A percentile compares a stretch with the other conserved stretches of the same genome.
Conservation (phyloP, 2,888 invertebrate genomes). For the Artemia sinica region DNA sequence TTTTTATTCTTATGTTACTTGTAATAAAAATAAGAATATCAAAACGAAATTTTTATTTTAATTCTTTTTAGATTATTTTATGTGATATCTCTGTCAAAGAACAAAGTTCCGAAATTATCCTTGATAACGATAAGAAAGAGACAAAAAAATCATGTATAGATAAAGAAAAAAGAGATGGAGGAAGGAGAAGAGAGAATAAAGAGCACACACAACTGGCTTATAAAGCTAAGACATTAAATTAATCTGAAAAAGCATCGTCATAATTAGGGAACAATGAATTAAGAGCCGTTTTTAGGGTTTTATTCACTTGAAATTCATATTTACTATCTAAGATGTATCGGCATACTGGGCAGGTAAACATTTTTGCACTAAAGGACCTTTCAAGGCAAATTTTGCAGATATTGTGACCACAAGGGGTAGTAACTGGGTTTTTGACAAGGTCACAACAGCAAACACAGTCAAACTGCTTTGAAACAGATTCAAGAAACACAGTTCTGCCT, state of each 20-base stretch:
- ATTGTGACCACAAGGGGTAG: constrained; percentile 54
- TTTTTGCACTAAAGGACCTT: constrained; percentile 45
- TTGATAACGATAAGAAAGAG: no score
- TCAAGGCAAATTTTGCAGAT: constrained; percentile 53
- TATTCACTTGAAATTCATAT: constrained; percentile 40
- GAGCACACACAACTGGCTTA: no score
- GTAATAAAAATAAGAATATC: no score
- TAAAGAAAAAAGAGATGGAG: no score
- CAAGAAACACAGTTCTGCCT: constrained; percentile 21
- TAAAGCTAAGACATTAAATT: no score
- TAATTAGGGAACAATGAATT: constrained; percentile 49
- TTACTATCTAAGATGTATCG: constrained; percentile 42
- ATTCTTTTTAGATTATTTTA: no score
- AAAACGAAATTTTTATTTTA: no score
- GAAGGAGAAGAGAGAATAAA: no score
- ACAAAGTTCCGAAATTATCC: no score
- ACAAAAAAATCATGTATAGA: no score
- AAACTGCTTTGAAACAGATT: constrained; percentile 46
- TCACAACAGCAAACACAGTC: constrained; percentile 65
- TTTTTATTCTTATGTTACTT: no score
- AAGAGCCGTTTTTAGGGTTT: constrained; percentile 40
- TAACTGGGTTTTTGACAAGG: constrained; percentile 45
- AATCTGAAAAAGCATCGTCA: constrained; percentile 34
- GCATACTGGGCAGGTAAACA: constrained; percentile 50
- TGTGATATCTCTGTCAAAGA: no score